A percentile compares a stretch with the other conserved stretches of the same genome.
Evolutionary conservation across 2,797 vertebrate species (phyloP).

Genomic region (Remorina albescens): DNA sequence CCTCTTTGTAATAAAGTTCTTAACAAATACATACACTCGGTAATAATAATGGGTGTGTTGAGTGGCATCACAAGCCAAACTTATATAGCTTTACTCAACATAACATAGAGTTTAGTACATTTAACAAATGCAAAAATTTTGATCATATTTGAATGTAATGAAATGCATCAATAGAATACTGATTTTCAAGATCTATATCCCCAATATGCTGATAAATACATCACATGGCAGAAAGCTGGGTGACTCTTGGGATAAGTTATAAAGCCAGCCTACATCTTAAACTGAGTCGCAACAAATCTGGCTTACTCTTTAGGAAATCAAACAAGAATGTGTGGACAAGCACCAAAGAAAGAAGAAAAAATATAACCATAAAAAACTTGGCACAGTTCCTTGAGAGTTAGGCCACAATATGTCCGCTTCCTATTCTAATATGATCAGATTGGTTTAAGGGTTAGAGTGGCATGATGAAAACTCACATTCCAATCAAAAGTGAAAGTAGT

Average conservation of each 20-base stretch:
- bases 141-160: constrained; percentile 45
- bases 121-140: constrained; percentile 56
- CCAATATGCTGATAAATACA: constrained; percentile 56
- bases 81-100: constrained; percentile 57
- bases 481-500: constrained; percentile 49
- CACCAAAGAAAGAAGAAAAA: constrained; percentile 45
- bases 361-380: constrained; percentile 66
- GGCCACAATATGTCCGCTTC: constrained; percentile 36
- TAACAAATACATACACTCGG: constrained; percentile 43
- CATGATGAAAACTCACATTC: constrained; percentile 34
- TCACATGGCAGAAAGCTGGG: constrained; percentile 57
- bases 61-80: constrained; percentile 54
- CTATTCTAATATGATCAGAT: constrained; percentile 31
- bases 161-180: constrained; percentile 50
- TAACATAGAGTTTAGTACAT: constrained; percentile 59
- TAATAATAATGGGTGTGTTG: constrained; percentile 27
- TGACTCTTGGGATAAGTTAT: constrained; percentile 41
- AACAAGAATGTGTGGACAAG: constrained; percentile 35
- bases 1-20: constrained; percentile 35
- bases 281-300: constrained; percentile 54
- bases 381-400: constrained; percentile 43
- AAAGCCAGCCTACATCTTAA: constrained; percentile 31
- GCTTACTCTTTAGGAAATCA: constrained; percentile 49
- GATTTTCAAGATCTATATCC: constrained; percentile 46
- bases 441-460: constrained; percentile 23